Evolutionary conservation across 2,113 vertebrate species (phyloP).

Genomic region (Brachypodius melanocephalos): DNA sequence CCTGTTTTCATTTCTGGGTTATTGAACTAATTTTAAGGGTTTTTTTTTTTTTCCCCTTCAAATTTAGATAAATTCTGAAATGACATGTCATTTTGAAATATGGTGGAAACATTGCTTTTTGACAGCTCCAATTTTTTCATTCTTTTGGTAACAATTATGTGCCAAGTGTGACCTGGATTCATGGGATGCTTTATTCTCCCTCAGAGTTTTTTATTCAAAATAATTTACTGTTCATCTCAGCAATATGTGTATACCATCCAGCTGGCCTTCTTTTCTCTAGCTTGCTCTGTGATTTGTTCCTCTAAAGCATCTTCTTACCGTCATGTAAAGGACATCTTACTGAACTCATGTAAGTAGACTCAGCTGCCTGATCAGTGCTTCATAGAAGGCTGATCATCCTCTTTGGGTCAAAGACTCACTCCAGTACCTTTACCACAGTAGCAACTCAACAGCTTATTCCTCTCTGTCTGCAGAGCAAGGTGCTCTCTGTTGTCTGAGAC

Average conservation of each 20-base stretch:
- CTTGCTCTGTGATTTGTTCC: background rate
- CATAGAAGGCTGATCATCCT: background rate
- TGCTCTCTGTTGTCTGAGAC: background rate
- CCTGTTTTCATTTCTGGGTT: slow-evolving; percentile 23
- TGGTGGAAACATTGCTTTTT: background rate
- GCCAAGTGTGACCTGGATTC: slow-evolving; percentile 8
- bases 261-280: background rate
- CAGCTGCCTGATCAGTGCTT: background rate
- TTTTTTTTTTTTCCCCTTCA: background rate
- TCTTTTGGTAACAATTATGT: slow-evolving; percentile 21
- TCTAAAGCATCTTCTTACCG: background rate
- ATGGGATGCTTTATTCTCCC: background rate
- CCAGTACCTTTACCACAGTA: background rate
- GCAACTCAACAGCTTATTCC: background rate
- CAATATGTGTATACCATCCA: background rate
- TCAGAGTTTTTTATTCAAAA: background rate
- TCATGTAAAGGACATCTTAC: background rate
- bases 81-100: slow-evolving; percentile 25
- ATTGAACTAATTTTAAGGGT: slow-evolving; percentile 20
- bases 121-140: slow-evolving; percentile 27
- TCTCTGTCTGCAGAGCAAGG: background rate
- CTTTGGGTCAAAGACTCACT: background rate
- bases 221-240: background rate
- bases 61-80: slow-evolving; percentile 42
- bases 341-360: background rate